Conservation (phyloP, 1,140 invertebrate species). For the Galleria mellonella region DNA sequence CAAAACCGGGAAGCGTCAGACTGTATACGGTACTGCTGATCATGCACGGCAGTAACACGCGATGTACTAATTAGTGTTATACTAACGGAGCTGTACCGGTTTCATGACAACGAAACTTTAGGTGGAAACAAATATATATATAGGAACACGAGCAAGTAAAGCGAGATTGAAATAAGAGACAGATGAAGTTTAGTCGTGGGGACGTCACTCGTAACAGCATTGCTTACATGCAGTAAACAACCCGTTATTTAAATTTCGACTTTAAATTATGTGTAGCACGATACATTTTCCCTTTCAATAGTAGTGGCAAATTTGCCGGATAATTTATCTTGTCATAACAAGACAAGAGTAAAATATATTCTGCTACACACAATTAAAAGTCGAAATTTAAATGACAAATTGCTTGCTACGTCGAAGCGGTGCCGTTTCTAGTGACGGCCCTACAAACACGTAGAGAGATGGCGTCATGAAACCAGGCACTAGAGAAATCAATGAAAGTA, state of each 20-base stretch:
- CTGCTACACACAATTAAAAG: too few species aligned
- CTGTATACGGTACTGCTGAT: slow-evolving; percentile 42
- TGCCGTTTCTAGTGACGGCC: too few species aligned
- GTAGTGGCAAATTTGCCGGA: too few species aligned
- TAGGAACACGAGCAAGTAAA: slow-evolving; percentile 1
- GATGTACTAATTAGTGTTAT: slow-evolving; percentile 10
- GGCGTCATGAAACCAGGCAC: slow-evolving; percentile 60
- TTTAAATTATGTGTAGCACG: too few species aligned
- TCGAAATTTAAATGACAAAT: too few species aligned
- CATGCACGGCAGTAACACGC: slow-evolving; percentile 43
- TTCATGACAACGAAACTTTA: slow-evolving; percentile 37
- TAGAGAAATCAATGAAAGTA: slow-evolving; percentile 20
- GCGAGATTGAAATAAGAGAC: slow-evolving; percentile 9
- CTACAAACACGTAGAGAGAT: slow-evolving; percentile 5
- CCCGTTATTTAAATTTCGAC: too few species aligned
- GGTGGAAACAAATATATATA: slow-evolving; percentile 13
- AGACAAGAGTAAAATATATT: too few species aligned
- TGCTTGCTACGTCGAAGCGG: too few species aligned
- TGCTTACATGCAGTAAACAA: too few species aligned
- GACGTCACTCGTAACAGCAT: too few species aligned
- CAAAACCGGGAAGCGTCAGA: slow-evolving; percentile 60
- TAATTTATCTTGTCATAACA: too few species aligned
- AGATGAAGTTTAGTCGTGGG: background rate
- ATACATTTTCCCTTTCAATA: too few species aligned
- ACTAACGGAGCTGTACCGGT: slow-evolving; percentile 32